Evolutionary conservation across 2,888 invertebrate species (phyloP).

Genomic region (Acronicta psi): DNA sequence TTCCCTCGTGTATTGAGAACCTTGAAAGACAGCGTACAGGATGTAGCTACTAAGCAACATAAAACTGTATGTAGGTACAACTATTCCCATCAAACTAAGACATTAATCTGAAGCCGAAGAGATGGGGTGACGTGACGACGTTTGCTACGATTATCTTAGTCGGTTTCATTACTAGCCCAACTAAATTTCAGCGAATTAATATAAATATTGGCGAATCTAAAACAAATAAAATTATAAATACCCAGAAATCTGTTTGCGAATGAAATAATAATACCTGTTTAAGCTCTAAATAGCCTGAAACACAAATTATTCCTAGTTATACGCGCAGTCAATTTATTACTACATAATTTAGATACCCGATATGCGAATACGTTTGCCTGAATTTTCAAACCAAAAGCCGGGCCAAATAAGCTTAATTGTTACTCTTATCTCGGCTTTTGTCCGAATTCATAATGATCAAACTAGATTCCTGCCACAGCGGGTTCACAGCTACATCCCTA

Average conservation of each 20-base stretch:
- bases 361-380: neutral
- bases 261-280: too few relatives aligned
- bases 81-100: conserved; percentile 32
- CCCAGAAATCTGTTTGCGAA: too few relatives aligned
- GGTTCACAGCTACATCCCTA: neutral
- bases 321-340: neutral
- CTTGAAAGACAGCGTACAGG: too few relatives aligned
- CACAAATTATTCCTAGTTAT: neutral
- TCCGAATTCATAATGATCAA: neutral
- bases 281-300: too few relatives aligned
- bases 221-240: too few relatives aligned
- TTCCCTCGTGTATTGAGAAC: too few relatives aligned
- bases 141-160: neutral
- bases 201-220: too few relatives aligned
- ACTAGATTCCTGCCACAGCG: conserved; percentile 2
- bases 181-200: too few relatives aligned
- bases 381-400: neutral
- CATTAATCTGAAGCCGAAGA: conserved; percentile 27
- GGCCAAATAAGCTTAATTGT: neutral
- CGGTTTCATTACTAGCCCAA: neutral
- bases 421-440: conserved; percentile 1
- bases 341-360: too few relatives aligned
- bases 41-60: too few relatives aligned
- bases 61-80: conserved; percentile 10
- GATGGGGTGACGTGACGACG: conserved; percentile 8